Base-by-base conservation (phyloP, 2,888 invertebrate genomes). In the Hypsopygia costalis region DNA sequence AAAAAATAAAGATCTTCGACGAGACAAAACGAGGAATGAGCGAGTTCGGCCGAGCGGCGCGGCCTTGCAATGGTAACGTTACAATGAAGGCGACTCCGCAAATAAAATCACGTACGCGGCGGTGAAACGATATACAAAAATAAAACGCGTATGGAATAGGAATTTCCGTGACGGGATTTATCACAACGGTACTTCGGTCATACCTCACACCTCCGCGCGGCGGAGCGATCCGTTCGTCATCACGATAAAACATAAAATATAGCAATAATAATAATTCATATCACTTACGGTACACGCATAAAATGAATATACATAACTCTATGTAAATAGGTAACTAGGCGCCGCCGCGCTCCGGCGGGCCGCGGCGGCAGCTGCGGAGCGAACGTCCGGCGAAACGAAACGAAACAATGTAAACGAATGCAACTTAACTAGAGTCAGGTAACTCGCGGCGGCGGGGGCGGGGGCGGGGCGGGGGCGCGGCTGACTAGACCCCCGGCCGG, bases 1-100 rank as follows among this genome's bases (percentile, higher is more conserved):
- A 86, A 83, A 88, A 86, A 88, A 86, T 86, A 88, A 88, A 88
- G 83, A 86, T 88, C 81, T 85, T 79, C 63, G 70, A 69, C 69
- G 78, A 75, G 78, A 79, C 68, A 79, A 73, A 72, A 64, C 51
- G 25, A 82, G 85, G 86, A 86, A 87, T 86, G 85, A 80, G 73
- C 55, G 60, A 55, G 12, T n/a, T n/a, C 16, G 28, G 7, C 27
- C 35, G 35, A 11, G 36, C 33, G 33, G 25, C 25, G 20, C 11
- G 29, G 8, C 29, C 36, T 81, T 85, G 70, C 74, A 82, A 86
- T 85, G 87, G 86, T 86, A 86, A 87, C 85, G 83, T 83, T 81
- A 86, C 83, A 83, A 81, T 81, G 83, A 83, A 71, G 66, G 52
- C 56, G 72, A 16, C 3, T 16, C 3, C 4, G 16, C 4, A 67